A percentile compares a stretch with the other conserved stretches of the same genome.
phyloP scores from a whole-genome alignment of 2,888 invertebrate species.

The Synanthedon vespiformis region DNA sequence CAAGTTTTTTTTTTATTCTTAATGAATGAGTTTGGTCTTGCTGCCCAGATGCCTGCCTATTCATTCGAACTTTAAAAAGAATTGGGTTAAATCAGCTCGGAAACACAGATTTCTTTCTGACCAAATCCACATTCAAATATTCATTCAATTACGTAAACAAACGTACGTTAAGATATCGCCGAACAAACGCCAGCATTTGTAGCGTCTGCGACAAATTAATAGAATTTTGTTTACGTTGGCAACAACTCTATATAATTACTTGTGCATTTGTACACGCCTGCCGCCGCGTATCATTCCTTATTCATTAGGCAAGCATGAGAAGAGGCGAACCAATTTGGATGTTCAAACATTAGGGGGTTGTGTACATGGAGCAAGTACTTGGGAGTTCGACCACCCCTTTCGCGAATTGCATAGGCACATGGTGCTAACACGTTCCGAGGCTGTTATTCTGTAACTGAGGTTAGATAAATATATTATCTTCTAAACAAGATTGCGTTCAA shows the following conservation, averaged over 20 bases:
- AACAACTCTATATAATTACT: constrained; percentile 37
- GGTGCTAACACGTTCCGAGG: not conserved
- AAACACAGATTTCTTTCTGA: too few species aligned
- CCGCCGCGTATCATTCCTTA: constrained; percentile 25
- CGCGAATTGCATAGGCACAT: not conserved
- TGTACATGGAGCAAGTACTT: not conserved
- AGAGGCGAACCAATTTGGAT: constrained; percentile 37
- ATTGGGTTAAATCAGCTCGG: too few species aligned
- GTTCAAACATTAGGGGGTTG: constrained; percentile 30
- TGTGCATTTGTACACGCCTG: constrained; percentile 27
- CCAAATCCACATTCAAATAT: too few species aligned
- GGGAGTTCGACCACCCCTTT: not conserved
- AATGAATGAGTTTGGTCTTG: too few species aligned
- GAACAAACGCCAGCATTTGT: not conserved
- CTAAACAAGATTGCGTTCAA: too few species aligned
- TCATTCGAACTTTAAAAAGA: too few species aligned
- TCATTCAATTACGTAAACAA: too few species aligned
- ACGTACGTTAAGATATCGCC: too few species aligned
- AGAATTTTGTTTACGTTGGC: constrained; percentile 43
- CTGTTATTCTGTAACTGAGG: too few species aligned
- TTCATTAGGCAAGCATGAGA: constrained; percentile 24
- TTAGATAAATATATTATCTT: too few species aligned
- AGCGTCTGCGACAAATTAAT: constrained; percentile 22
- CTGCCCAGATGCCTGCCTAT: too few species aligned
- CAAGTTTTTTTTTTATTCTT: too few species aligned